Percentiles rank a stretch among this genome's conserved stretches.
Conservation (phyloP, 1,140 invertebrate species). For the Drosophila guanche region DNA sequence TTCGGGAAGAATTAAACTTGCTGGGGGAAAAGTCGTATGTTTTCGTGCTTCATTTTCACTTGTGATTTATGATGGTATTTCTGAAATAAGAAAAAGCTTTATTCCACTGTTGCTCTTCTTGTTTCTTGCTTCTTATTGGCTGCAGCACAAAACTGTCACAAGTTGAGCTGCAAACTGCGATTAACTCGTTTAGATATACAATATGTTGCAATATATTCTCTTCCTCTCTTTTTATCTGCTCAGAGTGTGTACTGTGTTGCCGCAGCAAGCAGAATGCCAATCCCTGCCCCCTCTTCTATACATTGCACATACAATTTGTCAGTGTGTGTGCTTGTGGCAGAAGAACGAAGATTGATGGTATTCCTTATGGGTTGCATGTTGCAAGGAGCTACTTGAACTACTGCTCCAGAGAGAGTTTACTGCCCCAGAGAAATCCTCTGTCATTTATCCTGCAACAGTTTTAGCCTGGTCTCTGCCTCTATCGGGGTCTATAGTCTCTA, state of each 20-base stretch:
- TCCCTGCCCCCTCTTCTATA: slow-evolving; percentile 13
- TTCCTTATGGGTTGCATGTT: slow-evolving; percentile 50
- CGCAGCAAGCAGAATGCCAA: slow-evolving; percentile 32
- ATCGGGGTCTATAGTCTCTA: slow-evolving; percentile 25
- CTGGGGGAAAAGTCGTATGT: slow-evolving; percentile 13
- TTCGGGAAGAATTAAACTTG: background rate
- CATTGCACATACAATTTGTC: slow-evolving; percentile 30
- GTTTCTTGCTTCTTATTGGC: slow-evolving; percentile 60
- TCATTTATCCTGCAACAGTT: slow-evolving; percentile 58
- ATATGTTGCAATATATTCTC: slow-evolving; percentile 39
- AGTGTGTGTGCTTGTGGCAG: slow-evolving; percentile 50
- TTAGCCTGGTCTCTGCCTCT: slow-evolving; percentile 36
- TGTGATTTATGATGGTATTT: slow-evolving; percentile 71
- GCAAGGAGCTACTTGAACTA: slow-evolving; percentile 51
- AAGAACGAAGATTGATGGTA: slow-evolving; percentile 68
- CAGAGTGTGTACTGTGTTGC: slow-evolving; percentile 19
- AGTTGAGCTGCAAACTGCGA: slow-evolving; percentile 62
- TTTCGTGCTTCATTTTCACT: too few relatives aligned
- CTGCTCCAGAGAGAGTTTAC: slow-evolving; percentile 17
- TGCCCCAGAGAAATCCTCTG: background rate
- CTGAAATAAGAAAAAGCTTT: slow-evolving; percentile 21
- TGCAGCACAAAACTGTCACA: slow-evolving; percentile 63
- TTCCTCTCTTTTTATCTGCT: slow-evolving; percentile 18
- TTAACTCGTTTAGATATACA: slow-evolving; percentile 62
- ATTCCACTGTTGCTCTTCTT: slow-evolving; percentile 1